Evolutionary conservation across 2,113 vertebrate genomes (phyloP).

Genomic region (Eptesicus fuscus): DNA sequence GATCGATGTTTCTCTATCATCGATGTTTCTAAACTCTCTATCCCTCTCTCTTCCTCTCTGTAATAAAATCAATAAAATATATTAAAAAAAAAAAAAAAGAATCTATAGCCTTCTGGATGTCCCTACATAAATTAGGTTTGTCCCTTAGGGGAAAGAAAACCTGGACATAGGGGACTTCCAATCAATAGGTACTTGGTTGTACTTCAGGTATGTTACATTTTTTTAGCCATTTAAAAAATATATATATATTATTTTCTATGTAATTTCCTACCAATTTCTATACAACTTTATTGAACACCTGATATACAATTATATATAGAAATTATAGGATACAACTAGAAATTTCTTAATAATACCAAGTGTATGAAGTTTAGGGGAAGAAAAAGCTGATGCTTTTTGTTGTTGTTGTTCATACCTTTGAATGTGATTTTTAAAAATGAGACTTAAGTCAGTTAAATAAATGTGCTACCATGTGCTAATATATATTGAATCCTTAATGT

Average conservation of each 20-base stretch:
- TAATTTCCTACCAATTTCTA: background rate
- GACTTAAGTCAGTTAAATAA: background rate
- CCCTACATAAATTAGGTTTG: too few relatives aligned
- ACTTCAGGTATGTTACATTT: background rate
- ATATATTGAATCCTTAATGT: constrained; percentile 22
- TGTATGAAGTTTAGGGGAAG: background rate
- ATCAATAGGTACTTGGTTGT: background rate
- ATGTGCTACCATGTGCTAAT: constrained; percentile 1
- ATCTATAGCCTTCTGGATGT: too few relatives aligned
- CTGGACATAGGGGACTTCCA: too few relatives aligned
- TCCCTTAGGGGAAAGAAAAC: too few relatives aligned
- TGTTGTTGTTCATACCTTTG: background rate
- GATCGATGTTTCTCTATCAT: too few relatives aligned
- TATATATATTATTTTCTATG: background rate
- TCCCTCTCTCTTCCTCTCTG: too few relatives aligned
- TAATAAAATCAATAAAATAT: too few relatives aligned
- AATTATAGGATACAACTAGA: background rate
- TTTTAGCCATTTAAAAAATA: background rate
- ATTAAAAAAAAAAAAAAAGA: too few relatives aligned
- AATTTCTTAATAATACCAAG: background rate
- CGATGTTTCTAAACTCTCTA: too few relatives aligned
- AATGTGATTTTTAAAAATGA: background rate
- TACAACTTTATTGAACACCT: background rate
- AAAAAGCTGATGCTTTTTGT: background rate
- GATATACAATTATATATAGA: background rate